phyloP scores from a whole-genome alignment of 2,797 vertebrate species.

The Xenops minutus region DNA sequence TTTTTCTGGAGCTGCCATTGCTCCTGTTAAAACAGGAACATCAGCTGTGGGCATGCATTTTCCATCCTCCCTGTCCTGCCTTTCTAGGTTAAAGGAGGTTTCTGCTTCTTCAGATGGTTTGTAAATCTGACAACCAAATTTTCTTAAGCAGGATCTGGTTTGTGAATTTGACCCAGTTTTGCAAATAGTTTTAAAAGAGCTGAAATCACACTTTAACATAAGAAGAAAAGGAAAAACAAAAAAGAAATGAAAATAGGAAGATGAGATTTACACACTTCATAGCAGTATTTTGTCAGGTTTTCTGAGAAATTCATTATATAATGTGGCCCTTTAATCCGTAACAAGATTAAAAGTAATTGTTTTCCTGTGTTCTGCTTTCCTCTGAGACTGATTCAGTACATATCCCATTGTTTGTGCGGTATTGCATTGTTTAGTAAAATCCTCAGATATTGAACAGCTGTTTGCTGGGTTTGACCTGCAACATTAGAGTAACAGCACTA shows the following conservation, averaged over 20 bases:
- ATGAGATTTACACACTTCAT: neutral
- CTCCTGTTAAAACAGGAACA: neutral
- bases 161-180: conserved; percentile 32
- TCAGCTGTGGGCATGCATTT: neutral
- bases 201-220: neutral
- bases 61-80: neutral
- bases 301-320: neutral
- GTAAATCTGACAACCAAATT: neutral
- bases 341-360: conserved; percentile 50
- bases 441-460: conserved; percentile 62
- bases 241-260: neutral
- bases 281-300: neutral
- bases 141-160: neutral
- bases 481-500: conserved; percentile 46
- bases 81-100: neutral
- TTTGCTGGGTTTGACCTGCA: conserved; percentile 62
- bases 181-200: neutral
- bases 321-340: conserved; percentile 8
- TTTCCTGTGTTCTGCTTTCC: conserved; percentile 19
- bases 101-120: neutral
- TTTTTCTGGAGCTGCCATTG: neutral
- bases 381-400: neutral
- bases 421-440: conserved; percentile 67
- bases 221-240: neutral
- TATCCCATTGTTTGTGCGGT: conserved; percentile 32